phyloP scores from a whole-genome alignment of 1,140 invertebrate genomes.

The Heliconius congener region DNA sequence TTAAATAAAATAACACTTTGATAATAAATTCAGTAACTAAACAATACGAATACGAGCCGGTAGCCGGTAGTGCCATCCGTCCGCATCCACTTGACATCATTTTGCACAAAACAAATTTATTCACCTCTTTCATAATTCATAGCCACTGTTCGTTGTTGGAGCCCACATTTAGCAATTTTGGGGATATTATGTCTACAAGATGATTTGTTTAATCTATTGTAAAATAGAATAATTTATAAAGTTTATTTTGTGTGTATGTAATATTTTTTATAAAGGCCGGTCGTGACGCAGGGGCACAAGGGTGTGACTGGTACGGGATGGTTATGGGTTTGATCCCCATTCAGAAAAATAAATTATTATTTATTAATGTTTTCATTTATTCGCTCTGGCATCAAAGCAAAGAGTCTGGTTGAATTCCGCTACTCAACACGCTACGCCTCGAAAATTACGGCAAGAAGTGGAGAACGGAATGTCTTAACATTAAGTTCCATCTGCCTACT shows the following conservation, averaged over 20 bases:
- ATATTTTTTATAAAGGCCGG: no score
- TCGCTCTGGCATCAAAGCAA: no score
- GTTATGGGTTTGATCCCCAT: no score
- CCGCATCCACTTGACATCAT: slow-evolving; percentile 10
- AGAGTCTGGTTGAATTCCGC: no score
- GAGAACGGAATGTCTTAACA: no score
- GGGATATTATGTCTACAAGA: neutral
- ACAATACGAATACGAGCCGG: neutral
- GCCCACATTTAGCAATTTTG: neutral
- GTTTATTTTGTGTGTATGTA: neutral
- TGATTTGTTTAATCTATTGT: neutral
- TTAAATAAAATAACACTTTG: neutral
- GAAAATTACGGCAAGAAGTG: no score
- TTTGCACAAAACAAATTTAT: slow-evolving; percentile 12
- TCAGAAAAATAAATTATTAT: no score
- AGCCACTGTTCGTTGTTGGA: neutral
- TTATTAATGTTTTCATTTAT: no score
- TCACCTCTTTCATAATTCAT: slow-evolving; percentile 3
- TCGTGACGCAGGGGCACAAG: no score
- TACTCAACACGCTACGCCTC: no score
- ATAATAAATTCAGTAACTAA: neutral
- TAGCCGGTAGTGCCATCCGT: slow-evolving; percentile 9
- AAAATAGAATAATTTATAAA: neutral
- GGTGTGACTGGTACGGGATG: no score
- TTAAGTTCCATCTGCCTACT: no score